Evolutionary conservation across 1,140 invertebrate species (phyloP), one percentile per base, ranked within the genome.

Genomic region (Drosophila azteca): DNA sequence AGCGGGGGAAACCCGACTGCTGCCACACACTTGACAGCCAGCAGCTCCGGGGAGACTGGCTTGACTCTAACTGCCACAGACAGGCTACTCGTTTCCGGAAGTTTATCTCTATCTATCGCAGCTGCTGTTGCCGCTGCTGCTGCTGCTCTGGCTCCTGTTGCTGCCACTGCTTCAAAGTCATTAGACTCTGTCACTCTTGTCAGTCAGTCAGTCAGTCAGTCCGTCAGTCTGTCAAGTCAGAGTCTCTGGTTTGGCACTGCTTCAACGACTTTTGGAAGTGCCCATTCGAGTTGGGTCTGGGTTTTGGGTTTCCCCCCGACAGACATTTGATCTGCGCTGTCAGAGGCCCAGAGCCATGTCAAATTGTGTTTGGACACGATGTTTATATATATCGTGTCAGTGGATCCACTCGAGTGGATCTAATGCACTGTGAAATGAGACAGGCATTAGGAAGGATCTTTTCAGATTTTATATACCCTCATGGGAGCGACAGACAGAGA

Each of bases 71-170:
- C 70, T 55, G 58, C 60, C 53, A 49, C 50, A 51, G 54, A 71
- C 61, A 58, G 82, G 62, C 80, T 79, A 80, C 81, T 87, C 69
- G 73, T 74, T 85, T 85, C 78, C 78, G 82, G 82, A 85, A 87
- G 82, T 69, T 69, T 69, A 69, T 69, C 66, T 69, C 66, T 44
- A 45, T 69, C 66, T 44, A 45, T 35, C 68, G 66, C 55, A 54
- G 63, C 63, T 67, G 44, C 44, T 53, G 41, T 29, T 50, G 24
- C 43, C n/a, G 63, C 54, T 66, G 39, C 48, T 20, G 63, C 54
- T 66, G 39, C 44, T 53, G 41, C 39, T 50, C 15, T 6, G 9
- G 9, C 9, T 39, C 9, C 35, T 35, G 29, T 24, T 24, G 49
- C 41, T 49, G 80, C 64, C 76, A 72, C 76, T 85, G 71, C 60